Conservation (phyloP, 1,140 invertebrate species). For the Bilobella aurantiaca region DNA sequence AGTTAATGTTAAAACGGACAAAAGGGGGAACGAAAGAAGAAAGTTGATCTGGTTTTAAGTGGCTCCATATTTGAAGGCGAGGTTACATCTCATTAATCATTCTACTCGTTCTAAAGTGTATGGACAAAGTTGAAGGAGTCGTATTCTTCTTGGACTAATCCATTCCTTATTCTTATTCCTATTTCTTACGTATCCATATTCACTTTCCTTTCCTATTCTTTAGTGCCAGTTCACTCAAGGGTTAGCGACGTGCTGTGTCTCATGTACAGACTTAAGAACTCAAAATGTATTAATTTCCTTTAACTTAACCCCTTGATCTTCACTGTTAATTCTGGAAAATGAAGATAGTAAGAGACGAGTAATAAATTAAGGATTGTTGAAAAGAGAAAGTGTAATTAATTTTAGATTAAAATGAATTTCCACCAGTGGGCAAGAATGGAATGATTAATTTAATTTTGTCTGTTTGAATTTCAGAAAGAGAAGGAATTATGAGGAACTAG, state of each 20-base stretch:
- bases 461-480: too few species aligned
- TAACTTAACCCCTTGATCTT: neutral
- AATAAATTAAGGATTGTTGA: neutral
- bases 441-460: too few species aligned
- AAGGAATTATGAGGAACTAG: too few species aligned
- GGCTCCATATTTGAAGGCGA: neutral
- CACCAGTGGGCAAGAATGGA: too few species aligned
- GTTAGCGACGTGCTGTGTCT: neutral
- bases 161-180: neutral
- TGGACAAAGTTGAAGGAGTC: neutral
- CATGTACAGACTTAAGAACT: neutral
- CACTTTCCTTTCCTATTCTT: neutral
- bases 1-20: too few species aligned
- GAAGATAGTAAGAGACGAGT: neutral
- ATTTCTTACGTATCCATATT: neutral
- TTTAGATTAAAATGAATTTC: too few species aligned
- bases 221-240: too few species aligned
- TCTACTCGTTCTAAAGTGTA: too few species aligned
- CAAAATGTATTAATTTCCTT: neutral
- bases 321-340: neutral
- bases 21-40: too few species aligned
- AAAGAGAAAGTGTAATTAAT: neutral
- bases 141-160: neutral
- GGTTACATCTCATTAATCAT: constrained; percentile 3
- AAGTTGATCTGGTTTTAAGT: constrained; percentile 8